Evolutionary conservation across 2,888 invertebrate species (phyloP).

Genomic region (Ectobius pallidus): DNA sequence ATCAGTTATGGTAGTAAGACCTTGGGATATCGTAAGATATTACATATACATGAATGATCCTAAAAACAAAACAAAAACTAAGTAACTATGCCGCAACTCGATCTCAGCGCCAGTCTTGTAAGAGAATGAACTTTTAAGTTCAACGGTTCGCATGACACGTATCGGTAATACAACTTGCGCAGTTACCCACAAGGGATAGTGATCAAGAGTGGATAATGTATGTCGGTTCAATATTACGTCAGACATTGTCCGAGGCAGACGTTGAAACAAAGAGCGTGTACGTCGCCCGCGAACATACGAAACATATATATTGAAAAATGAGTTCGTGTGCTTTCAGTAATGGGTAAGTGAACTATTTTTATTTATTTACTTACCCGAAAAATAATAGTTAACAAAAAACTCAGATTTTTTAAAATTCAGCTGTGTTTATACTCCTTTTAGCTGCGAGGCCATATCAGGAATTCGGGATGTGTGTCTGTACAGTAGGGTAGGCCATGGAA

Average conservation of each 20-base stretch:
- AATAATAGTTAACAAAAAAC: background rate
- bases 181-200: background rate
- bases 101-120: background rate
- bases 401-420: too few species aligned
- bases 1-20: background rate
- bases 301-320: background rate
- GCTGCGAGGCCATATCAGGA: too few species aligned
- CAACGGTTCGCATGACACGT: background rate
- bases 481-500: too few species aligned
- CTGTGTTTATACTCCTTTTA: too few species aligned
- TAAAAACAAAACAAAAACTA: background rate
- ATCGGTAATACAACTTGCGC: background rate
- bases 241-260: background rate
- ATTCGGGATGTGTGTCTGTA: too few species aligned
- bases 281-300: background rate
- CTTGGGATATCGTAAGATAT: constrained; percentile 9
- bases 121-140: background rate
- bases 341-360: constrained; percentile 1
- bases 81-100: background rate
- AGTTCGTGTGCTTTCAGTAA: constrained; percentile 15
- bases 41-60: background rate
- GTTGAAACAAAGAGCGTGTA: background rate
- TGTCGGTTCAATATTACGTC: background rate
- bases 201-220: background rate
- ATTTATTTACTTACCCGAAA: background rate